These are phyloP conservation scores for Drosophila nr. medialis DNA, from an alignment of 2,888 invertebrate genomes.

Conservation along the genomic window DNA sequence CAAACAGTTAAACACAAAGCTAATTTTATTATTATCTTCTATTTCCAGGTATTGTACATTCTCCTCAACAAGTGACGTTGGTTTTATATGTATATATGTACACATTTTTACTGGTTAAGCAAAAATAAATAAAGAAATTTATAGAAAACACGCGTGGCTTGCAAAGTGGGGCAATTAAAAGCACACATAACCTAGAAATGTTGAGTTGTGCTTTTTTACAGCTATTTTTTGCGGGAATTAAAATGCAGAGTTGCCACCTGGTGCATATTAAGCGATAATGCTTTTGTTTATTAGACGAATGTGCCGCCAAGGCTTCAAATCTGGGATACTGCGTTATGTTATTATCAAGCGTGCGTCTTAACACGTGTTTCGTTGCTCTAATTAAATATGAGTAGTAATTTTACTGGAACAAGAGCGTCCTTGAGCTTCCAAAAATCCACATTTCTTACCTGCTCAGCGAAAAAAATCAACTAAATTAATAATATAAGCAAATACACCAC, in stretches of 20 bases:
- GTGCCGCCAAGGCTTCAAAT: not conserved
- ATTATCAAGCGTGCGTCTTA: not conserved
- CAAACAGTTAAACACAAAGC: not conserved
- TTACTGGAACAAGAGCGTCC: not conserved
- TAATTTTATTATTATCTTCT: not conserved
- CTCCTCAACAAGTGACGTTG: not conserved
- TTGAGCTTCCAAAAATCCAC: not conserved
- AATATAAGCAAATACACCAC: too few species aligned
- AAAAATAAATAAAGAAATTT: not conserved
- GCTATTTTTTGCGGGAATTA: conserved; percentile 15
- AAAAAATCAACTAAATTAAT: not conserved
- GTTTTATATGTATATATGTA: not conserved
- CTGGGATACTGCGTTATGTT: not conserved
- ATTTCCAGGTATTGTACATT: conserved; percentile 52
- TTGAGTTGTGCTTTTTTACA: conserved; percentile 2
- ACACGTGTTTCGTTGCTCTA: not conserved
- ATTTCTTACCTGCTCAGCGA: not conserved
- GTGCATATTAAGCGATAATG: not conserved
- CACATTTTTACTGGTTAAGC: not conserved
- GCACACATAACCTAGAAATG: conserved; percentile 38
- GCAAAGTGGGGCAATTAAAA: not conserved
- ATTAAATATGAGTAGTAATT: not conserved
- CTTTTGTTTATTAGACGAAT: not conserved
- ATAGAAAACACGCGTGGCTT: not conserved
- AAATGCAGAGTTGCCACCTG: conserved; percentile 29